Percentiles rank a stretch among this genome's conserved stretches.
phyloP scores from a whole-genome alignment of 2,797 vertebrate species.

The Antennarius maculatus region DNA sequence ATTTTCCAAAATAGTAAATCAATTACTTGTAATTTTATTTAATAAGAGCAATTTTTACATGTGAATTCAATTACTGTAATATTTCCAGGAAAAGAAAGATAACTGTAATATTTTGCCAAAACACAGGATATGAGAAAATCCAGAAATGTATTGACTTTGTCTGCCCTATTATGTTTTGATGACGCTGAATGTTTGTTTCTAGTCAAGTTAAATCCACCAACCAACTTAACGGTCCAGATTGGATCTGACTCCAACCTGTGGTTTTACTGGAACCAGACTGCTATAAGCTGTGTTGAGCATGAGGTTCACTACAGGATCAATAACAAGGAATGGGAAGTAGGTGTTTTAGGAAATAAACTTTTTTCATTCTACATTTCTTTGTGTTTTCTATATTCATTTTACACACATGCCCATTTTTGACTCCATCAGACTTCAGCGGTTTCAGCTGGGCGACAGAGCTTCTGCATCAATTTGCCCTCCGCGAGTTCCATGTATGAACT shows the following conservation, averaged over 20 bases:
- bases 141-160: neutral
- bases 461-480: slow-evolving; percentile 72
- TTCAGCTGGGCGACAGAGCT: fast-evolving
- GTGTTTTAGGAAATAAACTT: slow-evolving; percentile 4
- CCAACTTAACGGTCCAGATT: slow-evolving; percentile 77
- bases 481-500: slow-evolving; percentile 82
- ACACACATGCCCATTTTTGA: neutral
- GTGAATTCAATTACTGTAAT: too few species aligned
- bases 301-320: slow-evolving; percentile 82
- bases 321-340: slow-evolving; percentile 81
- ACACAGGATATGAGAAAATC: neutral
- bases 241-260: slow-evolving; percentile 78
- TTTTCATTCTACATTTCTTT: neutral
- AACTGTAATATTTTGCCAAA: neutral
- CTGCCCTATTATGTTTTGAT: neutral
- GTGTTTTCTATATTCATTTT: neutral
- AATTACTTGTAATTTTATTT: neutral
- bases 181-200: slow-evolving; percentile 3
- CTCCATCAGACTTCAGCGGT: neutral
- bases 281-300: slow-evolving; percentile 67
- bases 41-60: neutral
- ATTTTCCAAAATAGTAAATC: neutral
- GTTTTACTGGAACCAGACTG: slow-evolving; percentile 81
- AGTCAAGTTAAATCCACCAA: slow-evolving; percentile 78
- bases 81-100: neutral